Evolutionary conservation across 2,113 vertebrate species (phyloP).

Genomic region (Amphilophus citrinellus): DNA sequence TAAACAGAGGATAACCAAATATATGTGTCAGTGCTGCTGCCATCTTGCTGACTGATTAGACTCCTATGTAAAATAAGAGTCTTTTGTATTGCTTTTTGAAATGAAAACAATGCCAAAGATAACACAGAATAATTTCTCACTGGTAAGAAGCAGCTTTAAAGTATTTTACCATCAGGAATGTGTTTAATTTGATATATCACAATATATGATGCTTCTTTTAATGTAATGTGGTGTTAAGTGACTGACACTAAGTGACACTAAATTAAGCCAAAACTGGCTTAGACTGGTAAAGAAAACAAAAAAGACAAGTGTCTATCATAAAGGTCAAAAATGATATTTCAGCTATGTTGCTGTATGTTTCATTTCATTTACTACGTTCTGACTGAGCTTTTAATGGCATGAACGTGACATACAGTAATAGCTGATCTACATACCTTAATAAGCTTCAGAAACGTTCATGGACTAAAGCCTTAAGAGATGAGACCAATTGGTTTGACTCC

Average conservation of each 20-base stretch:
- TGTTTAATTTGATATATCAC: not conserved
- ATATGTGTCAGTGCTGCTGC: not conserved
- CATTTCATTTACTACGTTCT: not conserved
- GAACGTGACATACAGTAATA: not conserved
- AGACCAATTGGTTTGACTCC: not conserved
- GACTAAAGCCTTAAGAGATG: not conserved
- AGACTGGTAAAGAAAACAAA: too few relatives aligned
- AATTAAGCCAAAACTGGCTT: not conserved
- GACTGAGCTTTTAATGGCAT: not conserved
- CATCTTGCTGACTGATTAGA: not conserved
- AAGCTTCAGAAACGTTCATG: not conserved
- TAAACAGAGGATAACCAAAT: not conserved
- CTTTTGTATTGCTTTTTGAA: not conserved
- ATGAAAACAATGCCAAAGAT: not conserved
- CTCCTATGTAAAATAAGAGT: not conserved
- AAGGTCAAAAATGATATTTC: not conserved
- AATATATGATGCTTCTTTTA: too few relatives aligned
- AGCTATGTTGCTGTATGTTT: not conserved
- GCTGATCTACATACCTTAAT: not conserved
- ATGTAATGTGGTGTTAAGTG: not conserved
- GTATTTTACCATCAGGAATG: not conserved
- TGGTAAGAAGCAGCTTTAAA: not conserved
- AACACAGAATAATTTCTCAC: not conserved
- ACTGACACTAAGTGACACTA: too few relatives aligned
- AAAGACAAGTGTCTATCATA: not conserved